Conservation (phyloP, 2,888 invertebrate species). For the Tethea ocularis region DNA sequence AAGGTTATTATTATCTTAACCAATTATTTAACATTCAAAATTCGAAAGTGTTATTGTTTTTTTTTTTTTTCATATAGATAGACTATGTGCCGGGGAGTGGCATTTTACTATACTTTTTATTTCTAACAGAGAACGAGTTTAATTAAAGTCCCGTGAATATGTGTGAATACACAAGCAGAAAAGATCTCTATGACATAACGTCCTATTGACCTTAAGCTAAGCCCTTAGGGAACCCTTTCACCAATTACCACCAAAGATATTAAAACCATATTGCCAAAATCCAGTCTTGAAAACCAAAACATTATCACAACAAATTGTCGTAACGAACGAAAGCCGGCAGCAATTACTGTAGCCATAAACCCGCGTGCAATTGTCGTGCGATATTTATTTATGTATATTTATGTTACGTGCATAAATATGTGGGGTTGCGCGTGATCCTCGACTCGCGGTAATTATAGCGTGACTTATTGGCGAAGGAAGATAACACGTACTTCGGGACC, state of each 20-base stretch:
- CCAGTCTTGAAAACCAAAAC: constrained; percentile 36
- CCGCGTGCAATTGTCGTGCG: constrained; percentile 61
- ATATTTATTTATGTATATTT: constrained; percentile 70
- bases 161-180: too few relatives aligned
- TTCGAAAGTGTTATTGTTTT: too few relatives aligned
- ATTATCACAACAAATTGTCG: constrained; percentile 39
- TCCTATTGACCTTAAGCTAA: too few relatives aligned
- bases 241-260: neutral
- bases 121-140: too few relatives aligned
- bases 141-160: too few relatives aligned
- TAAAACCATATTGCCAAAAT: constrained; percentile 12
- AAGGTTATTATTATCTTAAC: too few relatives aligned
- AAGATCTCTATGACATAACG: too few relatives aligned
- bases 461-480: constrained; percentile 81
- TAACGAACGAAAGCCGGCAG: constrained; percentile 45
- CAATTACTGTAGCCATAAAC: constrained; percentile 58
- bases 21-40: too few relatives aligned
- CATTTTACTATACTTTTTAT: too few relatives aligned
- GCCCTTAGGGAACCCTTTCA: neutral
- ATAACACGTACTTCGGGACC: constrained; percentile 75
- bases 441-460: constrained; percentile 79
- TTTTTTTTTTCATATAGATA: too few relatives aligned
- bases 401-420: constrained; percentile 75
- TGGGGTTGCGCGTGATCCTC: constrained; percentile 71
- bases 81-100: too few relatives aligned